phyloP scores from a whole-genome alignment of 2,797 vertebrate genomes.

The Crenichthys baileyi region DNA sequence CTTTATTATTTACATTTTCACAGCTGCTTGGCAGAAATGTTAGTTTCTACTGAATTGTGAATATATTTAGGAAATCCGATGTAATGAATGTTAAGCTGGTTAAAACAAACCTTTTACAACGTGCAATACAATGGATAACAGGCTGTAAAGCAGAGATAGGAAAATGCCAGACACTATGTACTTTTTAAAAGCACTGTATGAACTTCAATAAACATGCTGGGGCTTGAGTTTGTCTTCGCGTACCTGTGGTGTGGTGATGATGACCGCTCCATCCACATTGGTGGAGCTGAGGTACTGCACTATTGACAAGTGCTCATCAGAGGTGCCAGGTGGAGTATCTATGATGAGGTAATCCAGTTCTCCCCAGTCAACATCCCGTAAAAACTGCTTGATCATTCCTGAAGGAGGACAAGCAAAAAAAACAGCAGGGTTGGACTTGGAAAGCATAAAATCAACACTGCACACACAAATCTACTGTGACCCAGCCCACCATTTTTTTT shows the following conservation, averaged over 20 bases:
- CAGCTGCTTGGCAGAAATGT: background rate
- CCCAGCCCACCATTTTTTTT: constrained; percentile 91
- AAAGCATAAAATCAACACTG: background rate
- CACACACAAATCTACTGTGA: background rate
- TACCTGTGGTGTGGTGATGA: constrained; percentile 96
- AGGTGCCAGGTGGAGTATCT: constrained; percentile 94
- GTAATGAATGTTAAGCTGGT: background rate
- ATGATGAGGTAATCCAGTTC: constrained; percentile 92
- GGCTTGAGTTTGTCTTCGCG: background rate
- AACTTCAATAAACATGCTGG: background rate
- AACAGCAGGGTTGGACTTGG: background rate
- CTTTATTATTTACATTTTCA: background rate
- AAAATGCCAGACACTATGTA: background rate
- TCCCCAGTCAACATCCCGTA: constrained; percentile 97
- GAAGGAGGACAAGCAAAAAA: constrained; percentile 18
- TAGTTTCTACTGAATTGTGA: background rate
- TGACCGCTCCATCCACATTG: constrained; percentile 86
- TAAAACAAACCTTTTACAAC: background rate
- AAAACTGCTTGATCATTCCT: constrained; percentile 99
- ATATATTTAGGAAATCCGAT: background rate
- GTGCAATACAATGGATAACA: background rate
- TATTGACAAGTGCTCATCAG: constrained; percentile 91
- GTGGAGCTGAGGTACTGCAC: constrained; percentile 90
- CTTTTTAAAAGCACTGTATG: background rate
- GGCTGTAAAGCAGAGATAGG: background rate